Conservation (phyloP, 1,140 invertebrate genomes). For the Drosophila pseudoananassae region DNA sequence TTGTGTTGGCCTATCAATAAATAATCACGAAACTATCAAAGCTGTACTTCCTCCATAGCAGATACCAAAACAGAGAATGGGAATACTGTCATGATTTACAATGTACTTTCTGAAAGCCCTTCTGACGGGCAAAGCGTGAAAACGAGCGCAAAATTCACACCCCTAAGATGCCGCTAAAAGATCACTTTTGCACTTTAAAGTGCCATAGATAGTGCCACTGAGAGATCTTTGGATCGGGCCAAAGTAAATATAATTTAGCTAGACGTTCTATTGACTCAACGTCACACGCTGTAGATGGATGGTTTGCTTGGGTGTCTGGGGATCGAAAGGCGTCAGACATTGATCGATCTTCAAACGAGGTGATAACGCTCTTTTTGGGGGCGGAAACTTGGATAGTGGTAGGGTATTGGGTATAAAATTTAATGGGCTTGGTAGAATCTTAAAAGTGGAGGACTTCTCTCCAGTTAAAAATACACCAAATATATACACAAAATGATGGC, state of each 20-base stretch:
- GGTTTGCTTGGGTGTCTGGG: constrained; percentile 16
- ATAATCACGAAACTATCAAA: constrained; percentile 34
- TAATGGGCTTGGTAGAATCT: not conserved
- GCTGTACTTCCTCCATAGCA: constrained; percentile 18
- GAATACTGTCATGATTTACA: constrained; percentile 37
- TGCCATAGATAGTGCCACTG: constrained; percentile 43
- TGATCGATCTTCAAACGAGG: constrained; percentile 25
- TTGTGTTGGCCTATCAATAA: constrained; percentile 61
- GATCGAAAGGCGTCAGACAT: constrained; percentile 27
- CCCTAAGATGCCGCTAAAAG: constrained; percentile 53
- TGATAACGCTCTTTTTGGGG: constrained; percentile 16
- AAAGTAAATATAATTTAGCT: constrained; percentile 53
- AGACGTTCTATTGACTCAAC: constrained; percentile 40
- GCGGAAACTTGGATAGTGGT: constrained; percentile 9
- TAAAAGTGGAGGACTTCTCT: too few relatives aligned
- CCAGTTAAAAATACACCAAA: not conserved
- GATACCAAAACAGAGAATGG: constrained; percentile 36
- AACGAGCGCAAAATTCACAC: constrained; percentile 64
- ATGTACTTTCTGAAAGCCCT: constrained; percentile 5
- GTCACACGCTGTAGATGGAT: constrained; percentile 34
- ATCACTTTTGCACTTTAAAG: constrained; percentile 39
- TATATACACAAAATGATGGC: not conserved
- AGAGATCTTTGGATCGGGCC: constrained; percentile 43
- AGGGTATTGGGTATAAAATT: constrained; percentile 11
- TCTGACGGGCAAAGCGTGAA: constrained; percentile 10